Evolutionary conservation across 2,113 vertebrate genomes (phyloP).

Genomic region (Microtus oregoni): DNA sequence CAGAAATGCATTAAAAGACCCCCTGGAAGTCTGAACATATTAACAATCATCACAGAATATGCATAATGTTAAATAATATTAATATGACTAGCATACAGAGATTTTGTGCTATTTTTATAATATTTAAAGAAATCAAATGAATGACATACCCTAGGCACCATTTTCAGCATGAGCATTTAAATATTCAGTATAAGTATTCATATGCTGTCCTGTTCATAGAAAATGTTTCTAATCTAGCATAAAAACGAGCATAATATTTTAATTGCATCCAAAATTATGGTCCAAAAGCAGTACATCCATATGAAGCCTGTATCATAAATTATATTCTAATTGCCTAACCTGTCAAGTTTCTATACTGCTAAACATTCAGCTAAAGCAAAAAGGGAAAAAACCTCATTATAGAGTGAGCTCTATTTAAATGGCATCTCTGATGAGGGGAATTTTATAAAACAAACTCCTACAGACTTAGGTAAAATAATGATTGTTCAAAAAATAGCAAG

Average conservation of each 20-base stretch:
- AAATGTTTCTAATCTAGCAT: slow-evolving; percentile 46
- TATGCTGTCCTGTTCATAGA: background rate
- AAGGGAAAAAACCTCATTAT: slow-evolving; percentile 73
- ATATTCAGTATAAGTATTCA: slow-evolving; percentile 35
- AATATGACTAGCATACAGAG: background rate
- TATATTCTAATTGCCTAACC: slow-evolving; percentile 73
- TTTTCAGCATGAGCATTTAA: slow-evolving; percentile 27
- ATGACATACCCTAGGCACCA: background rate
- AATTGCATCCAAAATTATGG: slow-evolving; percentile 51
- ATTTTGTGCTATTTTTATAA: background rate
- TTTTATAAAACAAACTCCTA: slow-evolving; percentile 72
- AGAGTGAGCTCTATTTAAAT: slow-evolving; percentile 68
- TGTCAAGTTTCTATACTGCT: slow-evolving; percentile 61
- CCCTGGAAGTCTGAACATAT: background rate
- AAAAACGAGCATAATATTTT: slow-evolving; percentile 67
- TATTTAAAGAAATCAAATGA: slow-evolving; percentile 29
- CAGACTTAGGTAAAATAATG: slow-evolving; percentile 73
- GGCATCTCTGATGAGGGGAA: slow-evolving; percentile 66
- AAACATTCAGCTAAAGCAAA: slow-evolving; percentile 72
- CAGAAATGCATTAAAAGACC: background rate
- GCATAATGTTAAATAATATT: background rate
- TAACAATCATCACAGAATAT: background rate
- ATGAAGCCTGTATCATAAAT: slow-evolving; percentile 73
- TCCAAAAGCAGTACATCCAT: slow-evolving; percentile 55
- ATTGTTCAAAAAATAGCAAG: slow-evolving; percentile 61